Evolutionary conservation across 2,113 vertebrate species (phyloP).

Genomic region (Balaenoptera acutorostrata): DNA sequence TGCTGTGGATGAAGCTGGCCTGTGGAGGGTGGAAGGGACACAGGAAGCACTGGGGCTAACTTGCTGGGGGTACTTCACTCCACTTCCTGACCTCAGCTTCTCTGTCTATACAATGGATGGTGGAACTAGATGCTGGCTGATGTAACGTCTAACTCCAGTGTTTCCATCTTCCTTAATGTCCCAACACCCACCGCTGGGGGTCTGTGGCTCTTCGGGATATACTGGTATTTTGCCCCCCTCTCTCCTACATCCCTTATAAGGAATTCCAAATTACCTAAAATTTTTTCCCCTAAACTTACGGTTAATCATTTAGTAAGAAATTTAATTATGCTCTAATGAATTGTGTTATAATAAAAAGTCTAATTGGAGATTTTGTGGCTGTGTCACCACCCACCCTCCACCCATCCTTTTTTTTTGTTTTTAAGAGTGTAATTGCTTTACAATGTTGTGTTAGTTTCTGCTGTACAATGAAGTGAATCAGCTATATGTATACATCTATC

Average conservation of each 20-base stretch:
- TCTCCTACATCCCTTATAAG: background rate
- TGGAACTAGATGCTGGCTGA: background rate
- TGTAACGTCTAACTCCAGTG: rapidly evolving
- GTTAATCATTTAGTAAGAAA: slow-evolving; percentile 58
- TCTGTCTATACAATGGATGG: background rate
- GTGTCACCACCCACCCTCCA: background rate
- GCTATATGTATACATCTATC: too few species aligned
- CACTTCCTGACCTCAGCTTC: background rate
- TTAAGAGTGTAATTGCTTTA: too few species aligned
- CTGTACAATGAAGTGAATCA: too few species aligned
- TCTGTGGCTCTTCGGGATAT: background rate
- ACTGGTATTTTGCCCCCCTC: background rate
- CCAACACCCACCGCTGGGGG: background rate
- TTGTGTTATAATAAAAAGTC: slow-evolving; percentile 48
- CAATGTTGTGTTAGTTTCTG: too few species aligned
- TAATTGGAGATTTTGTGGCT: slow-evolving; percentile 22
- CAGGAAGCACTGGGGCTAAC: background rate
- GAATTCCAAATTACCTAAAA: too few species aligned
- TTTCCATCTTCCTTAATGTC: background rate
- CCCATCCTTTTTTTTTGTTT: background rate
- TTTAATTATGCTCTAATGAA: slow-evolving; percentile 59
- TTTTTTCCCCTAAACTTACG: slow-evolving; percentile 41
- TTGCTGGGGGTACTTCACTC: background rate
- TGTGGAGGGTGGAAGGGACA: background rate
- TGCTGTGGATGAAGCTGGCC: too few species aligned